Percentiles rank a stretch among this genome's conserved stretches.
These are phyloP conservation scores for Drosophila melanosoma DNA, from an alignment of 2,888 invertebrate genomes.

Conservation along the genomic window DNA sequence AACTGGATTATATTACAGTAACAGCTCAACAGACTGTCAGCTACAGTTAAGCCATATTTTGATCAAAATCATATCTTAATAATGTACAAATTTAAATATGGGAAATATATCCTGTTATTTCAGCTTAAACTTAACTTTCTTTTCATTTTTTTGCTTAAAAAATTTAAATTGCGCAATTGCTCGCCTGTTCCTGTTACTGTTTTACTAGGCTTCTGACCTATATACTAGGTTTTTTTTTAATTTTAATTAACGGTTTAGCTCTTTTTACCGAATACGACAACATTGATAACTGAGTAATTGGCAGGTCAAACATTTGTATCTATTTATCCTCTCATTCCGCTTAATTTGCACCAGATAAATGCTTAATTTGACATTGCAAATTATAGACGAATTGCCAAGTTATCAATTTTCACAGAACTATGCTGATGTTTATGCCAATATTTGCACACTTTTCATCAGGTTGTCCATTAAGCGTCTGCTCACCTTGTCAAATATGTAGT, in stretches of 20 bases:
- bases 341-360: not conserved
- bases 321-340: not conserved
- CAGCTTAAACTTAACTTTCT: not conserved
- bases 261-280: not conserved
- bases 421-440: not conserved
- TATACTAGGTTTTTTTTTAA: not conserved
- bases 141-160: not conserved
- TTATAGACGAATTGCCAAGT: not conserved
- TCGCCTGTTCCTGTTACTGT: not conserved
- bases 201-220: not conserved
- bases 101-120: not conserved
- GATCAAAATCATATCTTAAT: not conserved
- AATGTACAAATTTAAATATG: too few species aligned
- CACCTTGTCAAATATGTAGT: not conserved
- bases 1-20: slow-evolving; percentile 6
- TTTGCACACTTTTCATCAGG: not conserved
- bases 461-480: not conserved
- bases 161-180: not conserved
- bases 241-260: not conserved
- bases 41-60: not conserved
- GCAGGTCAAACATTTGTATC: not conserved
- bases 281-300: not conserved
- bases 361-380: not conserved
- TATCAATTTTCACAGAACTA: not conserved
- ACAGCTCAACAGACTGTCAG: not conserved